Evolutionary conservation across 2,888 invertebrate species (phyloP).

Genomic region (Drosophila mercatorum): DNA sequence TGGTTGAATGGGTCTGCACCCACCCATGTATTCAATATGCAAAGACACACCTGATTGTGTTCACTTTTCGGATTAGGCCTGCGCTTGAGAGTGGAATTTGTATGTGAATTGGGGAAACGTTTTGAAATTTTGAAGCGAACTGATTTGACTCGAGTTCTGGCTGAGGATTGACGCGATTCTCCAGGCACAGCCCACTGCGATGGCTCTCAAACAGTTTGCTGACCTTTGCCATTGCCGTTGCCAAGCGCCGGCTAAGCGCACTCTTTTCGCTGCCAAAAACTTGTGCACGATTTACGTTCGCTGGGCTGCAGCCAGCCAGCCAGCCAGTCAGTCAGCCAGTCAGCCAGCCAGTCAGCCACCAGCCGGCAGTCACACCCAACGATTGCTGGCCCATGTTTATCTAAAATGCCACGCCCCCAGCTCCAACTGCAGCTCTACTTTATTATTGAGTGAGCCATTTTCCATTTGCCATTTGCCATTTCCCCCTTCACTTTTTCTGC

Average conservation of each 20-base stretch:
- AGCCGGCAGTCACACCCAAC: conserved; percentile 52
- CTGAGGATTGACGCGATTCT: not conserved
- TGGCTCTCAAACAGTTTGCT: conserved; percentile 54
- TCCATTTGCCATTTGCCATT: conserved; percentile 34
- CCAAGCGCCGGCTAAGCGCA: conserved; percentile 55
- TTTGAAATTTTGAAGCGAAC: conserved; percentile 17
- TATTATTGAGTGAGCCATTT: conserved; percentile 36
- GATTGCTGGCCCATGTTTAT: conserved; percentile 62
- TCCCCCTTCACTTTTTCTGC: not conserved
- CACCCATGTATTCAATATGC: too few relatives aligned
- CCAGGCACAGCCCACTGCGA: conserved; percentile 31
- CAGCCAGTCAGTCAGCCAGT: conserved; percentile 50
- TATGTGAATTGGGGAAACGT: not conserved
- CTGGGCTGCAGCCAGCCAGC: conserved; percentile 70
- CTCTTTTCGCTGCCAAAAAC: conserved; percentile 70
- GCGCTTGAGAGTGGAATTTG: not conserved
- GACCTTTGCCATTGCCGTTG: conserved; percentile 55
- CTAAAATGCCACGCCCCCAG: conserved; percentile 54
- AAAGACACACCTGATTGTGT: not conserved
- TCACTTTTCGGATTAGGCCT: not conserved
- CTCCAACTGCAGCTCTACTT: conserved; percentile 20
- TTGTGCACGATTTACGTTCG: conserved; percentile 76
- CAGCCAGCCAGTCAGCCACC: not conserved
- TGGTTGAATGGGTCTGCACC: not conserved
- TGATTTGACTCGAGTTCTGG: not conserved